Percentiles rank a stretch among this genome's conserved stretches.
Evolutionary conservation across 2,797 vertebrate genomes (phyloP).

Genomic region (Lepilemur ruficaudatus): DNA sequence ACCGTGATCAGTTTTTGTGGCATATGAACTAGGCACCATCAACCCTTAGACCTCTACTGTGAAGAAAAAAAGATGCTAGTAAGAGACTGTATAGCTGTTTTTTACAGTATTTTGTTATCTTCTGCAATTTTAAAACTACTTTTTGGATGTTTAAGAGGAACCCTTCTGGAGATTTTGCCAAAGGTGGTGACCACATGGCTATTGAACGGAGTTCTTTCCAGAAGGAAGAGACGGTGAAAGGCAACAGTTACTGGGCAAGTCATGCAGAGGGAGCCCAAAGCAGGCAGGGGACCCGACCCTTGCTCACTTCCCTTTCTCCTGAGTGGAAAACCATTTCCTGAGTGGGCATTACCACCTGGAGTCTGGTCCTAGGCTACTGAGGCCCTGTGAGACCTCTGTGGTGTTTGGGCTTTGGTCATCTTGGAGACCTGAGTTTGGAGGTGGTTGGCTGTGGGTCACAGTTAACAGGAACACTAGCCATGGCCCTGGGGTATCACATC

Average conservation of each 20-base stretch:
- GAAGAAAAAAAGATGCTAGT: background rate
- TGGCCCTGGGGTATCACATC: background rate
- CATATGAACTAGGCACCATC: background rate
- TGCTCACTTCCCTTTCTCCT: background rate
- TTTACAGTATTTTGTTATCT: background rate
- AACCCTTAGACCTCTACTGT: background rate
- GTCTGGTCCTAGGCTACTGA: background rate
- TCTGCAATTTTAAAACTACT: background rate
- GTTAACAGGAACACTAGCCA: background rate
- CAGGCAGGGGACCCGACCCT: background rate
- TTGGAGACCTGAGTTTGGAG: background rate
- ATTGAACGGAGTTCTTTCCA: constrained; percentile 4
- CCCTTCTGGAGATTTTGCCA: background rate
- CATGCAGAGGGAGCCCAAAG: background rate
- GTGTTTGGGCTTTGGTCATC: background rate
- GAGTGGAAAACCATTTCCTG: background rate
- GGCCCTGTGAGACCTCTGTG: background rate
- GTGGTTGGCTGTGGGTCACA: background rate
- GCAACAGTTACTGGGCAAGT: background rate
- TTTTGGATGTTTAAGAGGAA: constrained; percentile 16
- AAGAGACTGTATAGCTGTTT: background rate
- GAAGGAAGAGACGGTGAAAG: constrained; percentile 5
- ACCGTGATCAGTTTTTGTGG: background rate
- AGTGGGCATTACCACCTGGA: background rate
- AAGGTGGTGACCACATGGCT: background rate